Base-by-base conservation (phyloP, 2,888 invertebrate species). In the Cylloceria caligata region DNA sequence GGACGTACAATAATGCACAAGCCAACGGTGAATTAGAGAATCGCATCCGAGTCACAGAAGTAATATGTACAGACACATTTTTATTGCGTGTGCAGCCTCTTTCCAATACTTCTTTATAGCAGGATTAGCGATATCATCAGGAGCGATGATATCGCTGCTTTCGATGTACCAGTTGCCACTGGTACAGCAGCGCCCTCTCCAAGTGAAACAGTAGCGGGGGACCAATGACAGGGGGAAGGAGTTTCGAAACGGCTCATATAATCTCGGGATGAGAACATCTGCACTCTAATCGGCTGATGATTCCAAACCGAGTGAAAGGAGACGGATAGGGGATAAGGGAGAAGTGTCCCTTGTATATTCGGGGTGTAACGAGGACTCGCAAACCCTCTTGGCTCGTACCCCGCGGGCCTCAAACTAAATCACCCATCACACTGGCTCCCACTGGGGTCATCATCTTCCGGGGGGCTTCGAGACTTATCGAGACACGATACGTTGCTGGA, bases 261-360 rank as follows among this genome's bases (percentile, higher is more conserved):
- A 92, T 91, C 91, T 90, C 84, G 87, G 87, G 88, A 91, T 88
- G 89, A 88, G 91, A 92, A 91, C 92, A 92, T 92, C 92, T 92
- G 92, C 92, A 90, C 90, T 89, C 88, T 91, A 92, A 92, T 92
- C 92, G 91, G 89, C 90, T 90, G 91, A 92, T 92, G 90, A 92
- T 91, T 87, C 85, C 81, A 67, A 80, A 80, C 72, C 57, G 78
- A 79, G 71, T 71, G 78, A 71, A 65, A 77, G 24, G 19, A 69
- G 55, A 69, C 52, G 52, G 27, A 60, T 57, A 47, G 74, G n/a
- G 76, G 65, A 39, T 34, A 39, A 77, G 36, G 36, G 64, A 45
- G 21, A 42, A 71, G 60, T 67, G 39, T 67, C 67, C 57, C 67
- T 42, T 45, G 52, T 34, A 45, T n/a, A 55, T 24, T 24, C 13